Conservation (phyloP, 1,140 invertebrate genomes). For the Anastatus disparis region DNA sequence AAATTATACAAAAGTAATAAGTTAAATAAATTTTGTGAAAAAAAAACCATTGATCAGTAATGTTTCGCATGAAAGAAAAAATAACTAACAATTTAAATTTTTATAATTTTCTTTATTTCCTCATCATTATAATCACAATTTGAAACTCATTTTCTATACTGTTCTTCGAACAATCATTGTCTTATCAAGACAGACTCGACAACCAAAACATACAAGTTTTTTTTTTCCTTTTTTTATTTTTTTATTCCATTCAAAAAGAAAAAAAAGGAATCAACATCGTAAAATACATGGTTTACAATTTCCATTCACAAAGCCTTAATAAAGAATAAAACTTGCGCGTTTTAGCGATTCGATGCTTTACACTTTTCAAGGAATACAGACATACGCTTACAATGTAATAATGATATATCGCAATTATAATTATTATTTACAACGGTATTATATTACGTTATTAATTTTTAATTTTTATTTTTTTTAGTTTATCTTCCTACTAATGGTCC, state of each 20-base stretch:
- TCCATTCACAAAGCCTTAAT: constrained; percentile 29
- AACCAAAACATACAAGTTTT: constrained; percentile 4
- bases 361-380: constrained; percentile 12
- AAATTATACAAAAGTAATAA: too few relatives aligned
- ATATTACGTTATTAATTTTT: too few relatives aligned
- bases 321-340: constrained; percentile 22
- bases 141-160: neutral
- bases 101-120: constrained; percentile 21
- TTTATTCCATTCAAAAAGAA: too few relatives aligned
- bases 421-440: constrained; percentile 30
- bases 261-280: constrained; percentile 26
- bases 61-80: neutral
- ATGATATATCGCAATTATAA: constrained; percentile 12
- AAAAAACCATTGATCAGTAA: neutral
- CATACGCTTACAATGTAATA: neutral
- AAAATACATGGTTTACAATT: constrained; percentile 36
- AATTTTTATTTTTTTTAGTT: too few relatives aligned
- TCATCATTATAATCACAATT: constrained; percentile 13
- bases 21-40: too few relatives aligned
- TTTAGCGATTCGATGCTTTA: constrained; percentile 21
- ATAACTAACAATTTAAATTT: neutral
- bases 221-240: constrained; percentile 5
- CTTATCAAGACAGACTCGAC: neutral
- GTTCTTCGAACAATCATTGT: neutral
- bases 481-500: constrained; percentile 31